Conservation (phyloP, 1,140 invertebrate species). For the Ceratina australensis region DNA sequence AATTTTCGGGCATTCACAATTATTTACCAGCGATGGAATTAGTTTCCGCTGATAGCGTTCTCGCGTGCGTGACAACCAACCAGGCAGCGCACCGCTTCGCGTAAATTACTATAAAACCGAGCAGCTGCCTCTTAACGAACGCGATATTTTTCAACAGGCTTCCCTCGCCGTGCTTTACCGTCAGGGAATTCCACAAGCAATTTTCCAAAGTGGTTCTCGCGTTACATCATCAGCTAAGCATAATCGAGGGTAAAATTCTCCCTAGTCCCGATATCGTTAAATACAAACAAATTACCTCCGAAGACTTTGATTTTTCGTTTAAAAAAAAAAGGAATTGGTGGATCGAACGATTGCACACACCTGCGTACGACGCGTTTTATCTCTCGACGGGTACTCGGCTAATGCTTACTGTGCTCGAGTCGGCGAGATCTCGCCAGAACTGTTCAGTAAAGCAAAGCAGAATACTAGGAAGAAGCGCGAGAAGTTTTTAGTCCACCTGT, state of each 20-base stretch:
- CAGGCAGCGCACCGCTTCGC: background rate
- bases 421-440: background rate
- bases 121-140: constrained; percentile 11
- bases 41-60: background rate
- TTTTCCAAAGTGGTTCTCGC: constrained; percentile 31
- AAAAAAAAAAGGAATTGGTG: background rate
- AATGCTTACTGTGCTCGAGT: constrained; percentile 20
- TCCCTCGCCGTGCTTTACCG: background rate
- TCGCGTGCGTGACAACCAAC: background rate
- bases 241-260: too few species aligned
- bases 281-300: background rate
- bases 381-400: background rate
- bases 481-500: constrained; percentile 40
- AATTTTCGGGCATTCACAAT: background rate
- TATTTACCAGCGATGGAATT: constrained; percentile 1
- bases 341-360: constrained; percentile 36
- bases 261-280: too few species aligned
- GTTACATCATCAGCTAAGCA: constrained; percentile 3
- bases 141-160: background rate
- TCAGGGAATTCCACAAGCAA: constrained; percentile 21
- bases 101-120: constrained; percentile 9
- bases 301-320: background rate
- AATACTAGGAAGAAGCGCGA: background rate
- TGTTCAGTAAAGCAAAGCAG: background rate
- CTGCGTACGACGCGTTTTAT: background rate